Evolutionary conservation across 2,113 vertebrate genomes (phyloP).

Genomic region (Neodontobutis hainanensis): DNA sequence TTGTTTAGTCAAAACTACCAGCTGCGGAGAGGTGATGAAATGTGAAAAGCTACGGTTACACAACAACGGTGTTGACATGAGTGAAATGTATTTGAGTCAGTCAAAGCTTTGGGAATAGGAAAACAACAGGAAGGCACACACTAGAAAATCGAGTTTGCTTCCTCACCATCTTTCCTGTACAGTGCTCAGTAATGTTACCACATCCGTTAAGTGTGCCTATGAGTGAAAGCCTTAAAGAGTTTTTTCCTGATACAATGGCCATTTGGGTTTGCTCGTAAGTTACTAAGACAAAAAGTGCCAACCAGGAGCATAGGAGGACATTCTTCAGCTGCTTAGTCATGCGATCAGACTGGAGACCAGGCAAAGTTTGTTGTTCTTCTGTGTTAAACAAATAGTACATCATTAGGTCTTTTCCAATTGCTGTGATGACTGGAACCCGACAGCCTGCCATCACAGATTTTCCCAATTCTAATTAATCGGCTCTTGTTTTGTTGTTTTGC

Average conservation of each 20-base stretch:
- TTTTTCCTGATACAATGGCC: conserved; percentile 26
- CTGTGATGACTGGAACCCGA: conserved; percentile 64
- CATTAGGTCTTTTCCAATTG: conserved; percentile 64
- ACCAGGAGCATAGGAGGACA: conserved; percentile 50
- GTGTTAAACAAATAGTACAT: conserved; percentile 71
- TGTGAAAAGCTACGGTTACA: conserved; percentile 22
- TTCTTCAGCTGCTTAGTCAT: conserved; percentile 63
- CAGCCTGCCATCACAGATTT: conserved; percentile 66
- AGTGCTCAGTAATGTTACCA: conserved; percentile 24
- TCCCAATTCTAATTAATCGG: conserved; percentile 70
- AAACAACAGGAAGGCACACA: conserved; percentile 17
- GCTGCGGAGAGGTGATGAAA: conserved; percentile 41
- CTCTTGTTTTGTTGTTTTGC: conserved; percentile 69
- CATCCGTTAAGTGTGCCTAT: conserved; percentile 27
- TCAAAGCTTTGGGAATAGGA: background rate
- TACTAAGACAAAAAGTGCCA: conserved; percentile 56
- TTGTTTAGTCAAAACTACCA: conserved; percentile 22
- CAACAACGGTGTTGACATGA: conserved; percentile 38
- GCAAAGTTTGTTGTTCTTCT: conserved; percentile 66
- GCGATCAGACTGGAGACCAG: conserved; percentile 47
- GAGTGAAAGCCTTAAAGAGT: conserved; percentile 19
- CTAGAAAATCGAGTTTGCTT: conserved; percentile 22
- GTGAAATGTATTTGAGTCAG: conserved; percentile 27
- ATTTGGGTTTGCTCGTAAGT: conserved; percentile 36
- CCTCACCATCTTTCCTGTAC: conserved; percentile 29